phyloP scores from a whole-genome alignment of 2,113 vertebrate species.

The Coryphaenoides rupestris region DNA sequence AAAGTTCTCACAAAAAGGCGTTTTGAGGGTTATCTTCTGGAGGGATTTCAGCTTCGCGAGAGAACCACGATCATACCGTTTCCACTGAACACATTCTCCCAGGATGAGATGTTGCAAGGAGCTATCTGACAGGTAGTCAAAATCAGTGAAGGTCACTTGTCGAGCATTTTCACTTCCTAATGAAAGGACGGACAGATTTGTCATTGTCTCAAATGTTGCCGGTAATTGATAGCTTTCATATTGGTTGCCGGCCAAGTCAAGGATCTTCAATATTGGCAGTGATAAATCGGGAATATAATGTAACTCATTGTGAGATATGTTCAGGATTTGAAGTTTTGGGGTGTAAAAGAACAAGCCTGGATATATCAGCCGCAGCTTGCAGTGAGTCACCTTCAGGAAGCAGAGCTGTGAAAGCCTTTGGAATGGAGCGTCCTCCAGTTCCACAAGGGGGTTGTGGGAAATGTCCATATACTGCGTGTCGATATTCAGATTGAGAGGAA shows the following conservation, averaged over 20 bases:
- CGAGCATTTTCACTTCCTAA: constrained; percentile 48
- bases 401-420: constrained; percentile 43
- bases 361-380: constrained; percentile 48
- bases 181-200: constrained; percentile 30
- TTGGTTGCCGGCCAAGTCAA: constrained; percentile 53
- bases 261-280: constrained; percentile 40
- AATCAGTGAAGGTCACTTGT: constrained; percentile 42
- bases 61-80: constrained; percentile 49
- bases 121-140: constrained; percentile 38
- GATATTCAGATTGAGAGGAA: constrained; percentile 44
- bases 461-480: constrained; percentile 55
- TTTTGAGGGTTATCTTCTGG: constrained; percentile 40
- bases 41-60: constrained; percentile 47
- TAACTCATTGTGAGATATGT: constrained; percentile 56
- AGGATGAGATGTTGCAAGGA: constrained; percentile 45
- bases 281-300: constrained; percentile 46
- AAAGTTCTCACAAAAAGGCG: constrained; percentile 48
- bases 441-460: constrained; percentile 55
- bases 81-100: constrained; percentile 37
- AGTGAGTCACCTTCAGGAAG: constrained; percentile 51
- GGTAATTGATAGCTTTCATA: constrained; percentile 50
- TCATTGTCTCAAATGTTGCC: constrained; percentile 37
- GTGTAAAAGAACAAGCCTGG: constrained; percentile 39
- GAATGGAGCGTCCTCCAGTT: constrained; percentile 26
- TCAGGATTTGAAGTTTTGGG: constrained; percentile 52